These are phyloP conservation scores for Neoarius graeffei DNA, from an alignment of 2,113 vertebrate species.

Conservation along the genomic window DNA sequence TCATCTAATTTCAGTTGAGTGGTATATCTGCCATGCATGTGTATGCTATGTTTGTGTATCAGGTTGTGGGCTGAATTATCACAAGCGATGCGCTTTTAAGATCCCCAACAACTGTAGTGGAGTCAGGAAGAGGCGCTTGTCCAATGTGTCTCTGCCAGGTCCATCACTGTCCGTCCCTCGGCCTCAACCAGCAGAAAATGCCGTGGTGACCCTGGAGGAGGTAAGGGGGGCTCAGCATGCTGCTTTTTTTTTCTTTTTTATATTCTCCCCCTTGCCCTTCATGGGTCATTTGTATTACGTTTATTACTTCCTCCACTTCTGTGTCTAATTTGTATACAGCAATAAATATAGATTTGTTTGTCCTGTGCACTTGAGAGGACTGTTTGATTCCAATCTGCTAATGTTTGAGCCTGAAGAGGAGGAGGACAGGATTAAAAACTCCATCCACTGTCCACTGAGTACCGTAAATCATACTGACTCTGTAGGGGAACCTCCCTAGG, in stretches of 20 bases:
- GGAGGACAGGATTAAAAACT: conserved; percentile 17
- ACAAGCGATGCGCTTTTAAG: conserved; percentile 98
- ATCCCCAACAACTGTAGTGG: conserved; percentile 98
- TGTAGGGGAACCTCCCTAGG: background rate
- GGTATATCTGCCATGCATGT: background rate
- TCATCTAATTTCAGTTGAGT: background rate
- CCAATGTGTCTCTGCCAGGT: conserved; percentile 90
- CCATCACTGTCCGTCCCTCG: conserved; percentile 86
- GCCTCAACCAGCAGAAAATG: conserved; percentile 79
- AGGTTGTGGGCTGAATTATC: conserved; percentile 98
- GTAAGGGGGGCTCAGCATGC: conserved; percentile 66
- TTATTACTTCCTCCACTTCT: background rate
- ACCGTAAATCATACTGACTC: conserved; percentile 9
- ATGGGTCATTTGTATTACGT: background rate
- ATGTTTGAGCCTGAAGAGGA: background rate
- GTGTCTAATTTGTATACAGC: background rate
- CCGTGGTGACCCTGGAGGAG: conserved; percentile 82
- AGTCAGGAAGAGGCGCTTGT: conserved; percentile 89
- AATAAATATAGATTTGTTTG: conserved; percentile 7
- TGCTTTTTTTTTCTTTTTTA: background rate
- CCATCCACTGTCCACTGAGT: background rate
- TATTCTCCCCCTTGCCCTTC: background rate
- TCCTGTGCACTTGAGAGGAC: background rate
- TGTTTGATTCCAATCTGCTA: background rate
- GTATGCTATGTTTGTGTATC: conserved; percentile 33